Conservation (phyloP, 2,888 invertebrate genomes). For the Drosophila yooni region DNA sequence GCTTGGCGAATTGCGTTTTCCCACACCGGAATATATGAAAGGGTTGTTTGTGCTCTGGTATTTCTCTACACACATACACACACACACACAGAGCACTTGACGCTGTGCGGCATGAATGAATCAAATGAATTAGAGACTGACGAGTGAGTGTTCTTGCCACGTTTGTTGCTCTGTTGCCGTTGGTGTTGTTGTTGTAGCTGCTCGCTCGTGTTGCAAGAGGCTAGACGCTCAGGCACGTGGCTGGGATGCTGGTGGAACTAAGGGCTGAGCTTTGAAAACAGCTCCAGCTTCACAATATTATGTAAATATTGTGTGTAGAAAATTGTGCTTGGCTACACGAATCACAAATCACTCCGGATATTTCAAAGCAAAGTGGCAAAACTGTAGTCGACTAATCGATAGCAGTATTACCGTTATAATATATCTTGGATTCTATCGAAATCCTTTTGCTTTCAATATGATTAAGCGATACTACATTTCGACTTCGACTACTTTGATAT, state of each 20-base stretch:
- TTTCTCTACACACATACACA: slow-evolving; percentile 43
- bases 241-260: background rate
- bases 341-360: background rate
- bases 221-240: slow-evolving; percentile 27
- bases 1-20: slow-evolving; percentile 16
- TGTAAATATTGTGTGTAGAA: slow-evolving; percentile 67
- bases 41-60: slow-evolving; percentile 43
- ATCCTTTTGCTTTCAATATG: background rate
- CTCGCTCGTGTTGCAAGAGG: slow-evolving; percentile 23
- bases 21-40: slow-evolving; percentile 19
- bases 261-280: background rate
- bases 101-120: slow-evolving; percentile 59
- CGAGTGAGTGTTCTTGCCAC: slow-evolving; percentile 29
- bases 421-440: background rate
- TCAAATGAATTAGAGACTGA: slow-evolving; percentile 63
- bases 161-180: slow-evolving; percentile 9
- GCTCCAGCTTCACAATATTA: slow-evolving; percentile 57
- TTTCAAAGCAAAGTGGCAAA: background rate
- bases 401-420: background rate
- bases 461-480: background rate
- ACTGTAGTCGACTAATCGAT: background rate
- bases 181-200: background rate
- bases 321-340: background rate
- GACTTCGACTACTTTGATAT: background rate
- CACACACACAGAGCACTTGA: slow-evolving; percentile 30